Evolutionary conservation across 1,140 invertebrate genomes (phyloP), one percentile per base, ranked within the genome.

Genomic region (Arctopsyche grandis): DNA sequence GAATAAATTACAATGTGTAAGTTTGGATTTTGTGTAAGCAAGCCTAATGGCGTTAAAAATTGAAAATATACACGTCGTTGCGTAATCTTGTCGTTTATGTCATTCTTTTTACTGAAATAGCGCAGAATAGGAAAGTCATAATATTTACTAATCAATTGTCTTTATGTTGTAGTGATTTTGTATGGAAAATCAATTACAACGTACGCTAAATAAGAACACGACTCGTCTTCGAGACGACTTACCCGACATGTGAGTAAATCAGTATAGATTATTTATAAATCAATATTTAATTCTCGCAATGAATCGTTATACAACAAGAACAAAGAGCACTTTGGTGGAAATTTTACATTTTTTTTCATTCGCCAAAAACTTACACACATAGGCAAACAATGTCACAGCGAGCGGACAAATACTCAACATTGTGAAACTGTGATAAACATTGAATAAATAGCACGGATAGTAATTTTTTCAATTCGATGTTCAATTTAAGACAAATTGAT

Each of bases 221-320:
- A 38, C n/a, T n/a, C 44, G 44, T 46, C 19, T 16, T 22, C 1
- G 21, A 63, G 24, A 63, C 24, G 16, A 16, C 52, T 58, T 16
- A 58, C n/a, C n/a, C n/a, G 16, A 60, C 56, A 66, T 12, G 63
- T 24, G 21, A 1, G 63, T 66, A 12, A 66, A 66, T 66, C 14
- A 66, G 22, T 26, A 66, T 26, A 26, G 63, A 66, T 66, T 26
- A 66, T 66, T 66, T 26, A 0, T 26, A 66, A 66, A 66, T 12
- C 63, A 66, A 66, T 66, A 66, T 66, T 66, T 66, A 66, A 10
- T 26, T 66, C 24, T 66, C 63, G 63, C 63, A 26, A 66, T 29
- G 14, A 22, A 19, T 9, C 12, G 58, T 63, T 63, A 22, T 63
- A 63, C 58, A 63, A 63, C 19, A 22, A 66, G 63, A 66, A 66